Evolutionary conservation across 2,888 invertebrate species (phyloP).

Genomic region (Pasiphila rectangulata): DNA sequence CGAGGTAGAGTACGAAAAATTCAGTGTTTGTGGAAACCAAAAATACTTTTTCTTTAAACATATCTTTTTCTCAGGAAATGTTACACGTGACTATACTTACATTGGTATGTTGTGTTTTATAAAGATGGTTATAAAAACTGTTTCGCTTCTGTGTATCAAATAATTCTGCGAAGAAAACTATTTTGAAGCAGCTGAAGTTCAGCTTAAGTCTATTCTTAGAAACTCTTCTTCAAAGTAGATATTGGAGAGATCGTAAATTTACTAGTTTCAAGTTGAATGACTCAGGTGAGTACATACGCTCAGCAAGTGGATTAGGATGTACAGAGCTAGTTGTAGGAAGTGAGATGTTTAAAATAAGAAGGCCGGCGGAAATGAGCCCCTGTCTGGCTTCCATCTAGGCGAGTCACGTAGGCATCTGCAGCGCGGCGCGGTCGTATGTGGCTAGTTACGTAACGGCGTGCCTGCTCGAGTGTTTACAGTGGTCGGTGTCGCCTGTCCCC

Average conservation of each 20-base stretch:
- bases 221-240: conserved; percentile 9
- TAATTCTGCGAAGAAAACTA: conserved; percentile 11
- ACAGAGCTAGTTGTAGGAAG: conserved; percentile 10
- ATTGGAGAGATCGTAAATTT: conserved; percentile 6
- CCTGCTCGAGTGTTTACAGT: conserved; percentile 67
- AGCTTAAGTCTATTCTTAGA: conserved; percentile 15
- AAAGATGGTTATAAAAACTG: not conserved
- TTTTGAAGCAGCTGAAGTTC: conserved; percentile 8
- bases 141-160: conserved; percentile 12
- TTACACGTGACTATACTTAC: too few relatives aligned
- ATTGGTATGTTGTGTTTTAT: too few relatives aligned
- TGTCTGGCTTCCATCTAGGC: conserved; percentile 20
- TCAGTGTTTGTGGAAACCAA: too few relatives aligned
- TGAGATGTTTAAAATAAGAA: conserved; percentile 22
- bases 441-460: conserved; percentile 64
- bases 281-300: conserved; percentile 1
- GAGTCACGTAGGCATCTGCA: conserved; percentile 37
- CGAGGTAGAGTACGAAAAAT: too few relatives aligned
- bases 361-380: conserved; percentile 20
- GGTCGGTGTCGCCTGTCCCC: conserved; percentile 75
- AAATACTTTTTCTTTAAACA: too few relatives aligned
- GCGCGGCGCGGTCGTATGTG: conserved; percentile 38
- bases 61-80: too few relatives aligned
- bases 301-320: conserved; percentile 17
- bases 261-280: conserved; percentile 11